Conservation (phyloP, 2,888 invertebrate genomes). For the Drosophila emarginata region DNA sequence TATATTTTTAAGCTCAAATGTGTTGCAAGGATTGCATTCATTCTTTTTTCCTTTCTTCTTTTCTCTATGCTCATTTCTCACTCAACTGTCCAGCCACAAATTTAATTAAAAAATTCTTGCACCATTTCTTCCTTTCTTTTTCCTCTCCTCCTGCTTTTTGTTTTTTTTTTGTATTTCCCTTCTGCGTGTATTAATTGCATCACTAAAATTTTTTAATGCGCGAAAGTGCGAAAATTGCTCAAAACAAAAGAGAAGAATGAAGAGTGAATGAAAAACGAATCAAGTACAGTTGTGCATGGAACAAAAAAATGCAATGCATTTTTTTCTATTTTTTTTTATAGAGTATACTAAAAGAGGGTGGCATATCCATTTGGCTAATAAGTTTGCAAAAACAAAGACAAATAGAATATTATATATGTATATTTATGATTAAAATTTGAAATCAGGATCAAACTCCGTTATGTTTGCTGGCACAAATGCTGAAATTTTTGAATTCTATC, state of each 20-base stretch:
- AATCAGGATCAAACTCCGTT: no score
- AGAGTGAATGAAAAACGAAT: constrained; percentile 52
- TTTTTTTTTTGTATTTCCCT: constrained; percentile 28
- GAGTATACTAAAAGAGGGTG: not conserved
- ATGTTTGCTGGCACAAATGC: no score
- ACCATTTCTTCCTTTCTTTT: constrained; percentile 52
- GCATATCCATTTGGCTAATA: not conserved
- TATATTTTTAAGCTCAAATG: constrained; percentile 56
- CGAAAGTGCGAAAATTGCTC: constrained; percentile 73
- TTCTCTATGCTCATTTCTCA: constrained; percentile 49
- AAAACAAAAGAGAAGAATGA: constrained; percentile 47
- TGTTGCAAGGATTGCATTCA: constrained; percentile 31
- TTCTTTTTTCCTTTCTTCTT: constrained; percentile 19
- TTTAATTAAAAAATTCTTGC: constrained; percentile 75
- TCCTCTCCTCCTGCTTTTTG: constrained; percentile 8
- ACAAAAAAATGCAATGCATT: not conserved
- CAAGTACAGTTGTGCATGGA: constrained; percentile 54
- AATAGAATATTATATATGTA: not conserved
- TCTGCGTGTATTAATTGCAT: constrained; percentile 69
- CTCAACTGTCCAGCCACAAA: constrained; percentile 72
- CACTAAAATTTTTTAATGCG: constrained; percentile 71
- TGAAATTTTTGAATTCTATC: no score
- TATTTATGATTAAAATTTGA: not conserved
- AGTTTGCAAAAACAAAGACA: not conserved
- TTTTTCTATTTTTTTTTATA: not conserved